Evolutionary conservation across 2,888 invertebrate species (phyloP), one percentile per base, ranked within the genome.

Genomic region (Drosophila melanocephala): DNA sequence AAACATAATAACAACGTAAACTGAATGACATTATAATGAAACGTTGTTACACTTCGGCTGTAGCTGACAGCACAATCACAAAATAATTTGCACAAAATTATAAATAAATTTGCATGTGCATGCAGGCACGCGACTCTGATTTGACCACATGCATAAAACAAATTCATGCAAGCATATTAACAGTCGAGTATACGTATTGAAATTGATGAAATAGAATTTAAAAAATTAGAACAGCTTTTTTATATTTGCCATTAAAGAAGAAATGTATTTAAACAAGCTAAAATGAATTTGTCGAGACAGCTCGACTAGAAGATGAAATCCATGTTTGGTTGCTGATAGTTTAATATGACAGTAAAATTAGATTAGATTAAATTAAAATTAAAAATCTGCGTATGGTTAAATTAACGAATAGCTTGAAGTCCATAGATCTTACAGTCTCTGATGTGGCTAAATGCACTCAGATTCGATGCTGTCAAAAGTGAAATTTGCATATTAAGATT

Each of bases 21-120:
- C 72, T 74, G 72, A 44, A 63, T 67, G 61, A 50, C 78, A 70
- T 68, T 66, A 66, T 71, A 71, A 77, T 84, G 58, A 80, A 87
- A 82, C 72, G 72, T 75, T 74, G 73, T 76, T 72, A 39, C 65
- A 68, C 75, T 70, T 56, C 60, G 6, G 30, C 60, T 75, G 69
- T 55, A 61, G 66, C 72, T 84, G 89, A 87, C 83, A 82, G 89
- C 78, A 75, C 89, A 83, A 86, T 83, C 85, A 81, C 69, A 71
- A 71, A 74, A 68, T 72, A 81, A 87, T 86, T 85, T 79, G 71
- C 83, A 86, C 87, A 73, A 62, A 84, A 83, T 87, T 88, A 87
- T 47, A 78, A 69, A 77, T 72, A 60, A 57, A 81, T 81, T 89
- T 81, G 65, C 88, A 81, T 74, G 55, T 42, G 19, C 65, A 55